These are phyloP conservation scores for Fopius arisanus DNA, from an alignment of 1,140 invertebrate genomes.

Conservation along the genomic window DNA sequence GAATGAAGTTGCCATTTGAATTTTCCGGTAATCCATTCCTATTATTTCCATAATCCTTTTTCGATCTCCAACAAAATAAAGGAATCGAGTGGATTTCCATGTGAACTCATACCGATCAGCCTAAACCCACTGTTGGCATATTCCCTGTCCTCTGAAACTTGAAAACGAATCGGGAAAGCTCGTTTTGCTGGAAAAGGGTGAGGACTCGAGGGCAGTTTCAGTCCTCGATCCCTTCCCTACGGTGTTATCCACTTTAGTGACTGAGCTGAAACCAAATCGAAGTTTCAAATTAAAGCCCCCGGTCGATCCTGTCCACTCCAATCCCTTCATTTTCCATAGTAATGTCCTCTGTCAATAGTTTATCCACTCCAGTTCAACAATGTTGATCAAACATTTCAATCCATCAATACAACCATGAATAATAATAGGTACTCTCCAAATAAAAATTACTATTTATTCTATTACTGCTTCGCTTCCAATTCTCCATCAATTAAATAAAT, in stretches of 20 bases:
- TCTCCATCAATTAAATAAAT: no score
- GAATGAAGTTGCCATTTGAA: no score
- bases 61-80: no score
- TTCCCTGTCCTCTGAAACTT: neutral
- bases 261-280: conserved; percentile 48
- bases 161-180: neutral
- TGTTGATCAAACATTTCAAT: no score
- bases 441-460: no score
- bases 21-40: no score
- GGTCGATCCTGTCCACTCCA: conserved; percentile 40
- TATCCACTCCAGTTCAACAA: no score
- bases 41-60: no score
- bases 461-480: no score
- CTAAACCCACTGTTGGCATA: neutral
- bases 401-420: no score
- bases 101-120: neutral
- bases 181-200: neutral
- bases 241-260: conserved; percentile 46
- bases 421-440: no score
- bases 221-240: neutral
- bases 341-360: no score
- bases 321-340: neutral
- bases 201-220: neutral
- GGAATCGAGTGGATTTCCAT: neutral
- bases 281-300: conserved; percentile 57